Percentiles rank a stretch among this genome's conserved stretches.
Conservation (phyloP, 1,140 invertebrate species). For the Temnothorax nylanderi region DNA sequence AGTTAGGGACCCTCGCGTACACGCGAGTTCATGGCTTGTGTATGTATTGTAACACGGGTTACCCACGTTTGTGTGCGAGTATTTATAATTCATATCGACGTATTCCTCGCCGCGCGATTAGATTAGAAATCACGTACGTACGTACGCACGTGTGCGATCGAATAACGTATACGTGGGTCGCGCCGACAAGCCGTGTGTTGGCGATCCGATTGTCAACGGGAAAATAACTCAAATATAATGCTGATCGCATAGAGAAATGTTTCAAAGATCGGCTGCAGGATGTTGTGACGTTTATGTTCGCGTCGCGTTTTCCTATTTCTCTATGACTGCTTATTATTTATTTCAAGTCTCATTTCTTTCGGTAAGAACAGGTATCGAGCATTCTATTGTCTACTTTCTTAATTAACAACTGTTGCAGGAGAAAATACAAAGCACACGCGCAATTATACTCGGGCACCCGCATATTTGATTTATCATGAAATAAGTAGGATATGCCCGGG, state of each 20-base stretch:
- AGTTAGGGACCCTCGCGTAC: background rate
- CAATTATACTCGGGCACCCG: background rate
- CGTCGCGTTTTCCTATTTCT: slow-evolving; percentile 8
- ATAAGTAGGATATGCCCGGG: background rate
- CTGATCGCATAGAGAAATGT: background rate
- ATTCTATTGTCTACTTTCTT: background rate
- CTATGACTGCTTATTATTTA: background rate
- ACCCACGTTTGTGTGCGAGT: background rate
- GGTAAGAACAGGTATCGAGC: background rate
- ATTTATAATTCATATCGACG: slow-evolving; percentile 25
- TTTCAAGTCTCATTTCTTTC: background rate
- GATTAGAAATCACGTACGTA: slow-evolving; percentile 29
- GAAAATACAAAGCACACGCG: background rate
- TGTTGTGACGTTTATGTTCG: background rate
- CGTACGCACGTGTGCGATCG: slow-evolving; percentile 1
- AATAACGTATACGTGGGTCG: background rate
- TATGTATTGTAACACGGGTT: background rate
- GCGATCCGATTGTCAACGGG: slow-evolving; percentile 7
- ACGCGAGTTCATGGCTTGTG: background rate
- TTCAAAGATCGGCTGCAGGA: background rate
- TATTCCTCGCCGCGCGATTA: slow-evolving; percentile 12
- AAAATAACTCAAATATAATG: slow-evolving; percentile 32
- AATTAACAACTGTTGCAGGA: background rate
- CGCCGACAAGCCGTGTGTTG: background rate
- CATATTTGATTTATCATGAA: background rate